Evolutionary conservation across 2,797 vertebrate genomes (phyloP).

Genomic region (Champsocephalus esox): DNA sequence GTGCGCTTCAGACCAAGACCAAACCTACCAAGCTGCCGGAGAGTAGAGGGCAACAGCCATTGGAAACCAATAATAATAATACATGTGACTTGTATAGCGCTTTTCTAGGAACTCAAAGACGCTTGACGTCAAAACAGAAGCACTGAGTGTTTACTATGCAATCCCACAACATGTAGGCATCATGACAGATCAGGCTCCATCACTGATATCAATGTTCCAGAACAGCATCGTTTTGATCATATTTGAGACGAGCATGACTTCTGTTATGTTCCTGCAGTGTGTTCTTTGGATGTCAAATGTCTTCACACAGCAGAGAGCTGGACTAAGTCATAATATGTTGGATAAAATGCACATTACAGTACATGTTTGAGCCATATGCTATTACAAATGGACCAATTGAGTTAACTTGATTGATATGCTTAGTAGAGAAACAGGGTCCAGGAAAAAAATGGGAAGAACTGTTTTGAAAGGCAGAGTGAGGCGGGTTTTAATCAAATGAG

Average conservation of each 20-base stretch:
- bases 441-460: constrained; percentile 17
- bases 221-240: not conserved
- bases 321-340: not conserved
- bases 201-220: not conserved
- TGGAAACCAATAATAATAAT: not conserved
- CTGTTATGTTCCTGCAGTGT: not conserved
- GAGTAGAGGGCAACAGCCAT: not conserved
- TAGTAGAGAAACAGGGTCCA: not conserved
- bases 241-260: not conserved
- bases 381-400: not conserved
- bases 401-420: not conserved
- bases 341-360: not conserved
- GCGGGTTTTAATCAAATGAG: not conserved
- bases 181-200: not conserved
- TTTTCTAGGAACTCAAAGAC: too few relatives aligned
- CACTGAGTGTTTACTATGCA: not conserved
- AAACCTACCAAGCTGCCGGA: too few relatives aligned
- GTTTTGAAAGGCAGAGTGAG: not conserved
- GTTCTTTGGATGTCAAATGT: not conserved
- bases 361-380: not conserved
- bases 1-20: too few relatives aligned
- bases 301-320: not conserved
- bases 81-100: too few relatives aligned
- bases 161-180: not conserved
- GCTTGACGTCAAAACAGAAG: not conserved